Base-by-base conservation (phyloP, 1,140 invertebrate genomes). In the Drosophila ercepeae region DNA sequence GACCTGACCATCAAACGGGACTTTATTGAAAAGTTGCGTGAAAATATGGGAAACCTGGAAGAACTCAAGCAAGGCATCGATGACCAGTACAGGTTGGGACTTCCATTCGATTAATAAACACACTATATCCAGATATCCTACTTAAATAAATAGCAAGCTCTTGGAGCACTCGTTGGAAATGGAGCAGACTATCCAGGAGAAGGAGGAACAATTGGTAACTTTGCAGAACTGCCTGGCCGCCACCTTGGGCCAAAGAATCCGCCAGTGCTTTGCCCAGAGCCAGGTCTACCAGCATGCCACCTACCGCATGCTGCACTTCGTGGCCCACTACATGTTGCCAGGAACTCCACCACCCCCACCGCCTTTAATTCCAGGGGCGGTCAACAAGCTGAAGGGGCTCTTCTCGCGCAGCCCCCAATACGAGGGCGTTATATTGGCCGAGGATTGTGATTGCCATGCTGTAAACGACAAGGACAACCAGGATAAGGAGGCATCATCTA, bases 191-290 rank as follows among this genome's bases (percentile, higher is more conserved):
- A 3, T 70, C 2, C 55, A 75, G 21, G 25, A 54, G 13, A 82
- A 78, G 29, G 42, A 88, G 9, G 60, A 74, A 7, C 59, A 81
- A 8, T 21, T 89, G 41, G 21, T 32, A 3, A 82, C 65, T 1
- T 29, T 89, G 6, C 60, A 89, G 34, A 78, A 76, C 6, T 89
- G 86, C 23, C 57, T 89, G n/a, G 75, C 81, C 6, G 88, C 77
- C 61, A 90, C 88, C 0, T 39, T 89, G 60, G 86, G 82, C 1
- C 75, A 89, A 7, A 78, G 86, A 18, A 73, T 89, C 1, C 75
- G 77, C 0, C 78, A 82, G 18, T 88, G 78, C 27, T 74, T 86
- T 8, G 52, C 63, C 29, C 68, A 82, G 29, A 46, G 61, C 6
- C 57, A 70, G 32, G 23, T 29, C 4, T 89, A 89, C 45, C 77